Evolutionary conservation across 2,888 invertebrate species (phyloP).

Genomic region (Clitarchus hookeri): DNA sequence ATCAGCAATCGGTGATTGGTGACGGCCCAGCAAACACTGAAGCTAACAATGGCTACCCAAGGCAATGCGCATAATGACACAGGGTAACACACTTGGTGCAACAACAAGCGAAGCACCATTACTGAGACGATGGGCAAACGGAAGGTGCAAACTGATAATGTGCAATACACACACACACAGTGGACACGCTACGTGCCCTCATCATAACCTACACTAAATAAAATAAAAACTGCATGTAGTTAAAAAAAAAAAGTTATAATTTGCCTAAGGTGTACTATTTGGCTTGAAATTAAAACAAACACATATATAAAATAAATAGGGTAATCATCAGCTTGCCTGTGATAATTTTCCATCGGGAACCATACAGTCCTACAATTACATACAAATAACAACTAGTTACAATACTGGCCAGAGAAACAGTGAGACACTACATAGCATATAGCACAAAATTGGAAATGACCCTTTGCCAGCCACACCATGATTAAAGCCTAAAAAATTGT

Average conservation of each 20-base stretch:
- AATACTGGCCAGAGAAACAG: constrained; percentile 16
- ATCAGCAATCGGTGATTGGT: not conserved
- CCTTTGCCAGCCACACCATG: not conserved
- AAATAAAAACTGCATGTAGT: constrained; percentile 20
- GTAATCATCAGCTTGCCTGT: constrained; percentile 43
- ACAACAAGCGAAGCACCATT: constrained; percentile 38
- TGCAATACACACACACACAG: not conserved
- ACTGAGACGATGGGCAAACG: constrained; percentile 17
- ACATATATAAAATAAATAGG: constrained; percentile 38
- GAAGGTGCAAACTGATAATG: constrained; percentile 15
- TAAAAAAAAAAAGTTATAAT: constrained; percentile 21
- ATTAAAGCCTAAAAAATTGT: not conserved
- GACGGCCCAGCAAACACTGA: not conserved
- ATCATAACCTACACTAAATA: constrained; percentile 28
- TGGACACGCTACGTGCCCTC: not conserved
- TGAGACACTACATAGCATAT: not conserved
- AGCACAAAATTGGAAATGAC: not conserved
- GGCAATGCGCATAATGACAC: constrained; percentile 16
- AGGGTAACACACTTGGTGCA: constrained; percentile 35
- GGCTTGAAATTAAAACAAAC: constrained; percentile 30
- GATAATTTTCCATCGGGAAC: constrained; percentile 44
- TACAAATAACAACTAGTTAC: constrained; percentile 39
- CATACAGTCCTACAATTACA: constrained; percentile 44
- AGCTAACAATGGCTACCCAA: not conserved
- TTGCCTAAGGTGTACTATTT: constrained; percentile 21